Conservation (phyloP, 2,113 vertebrate genomes). For the Martes martes region DNA sequence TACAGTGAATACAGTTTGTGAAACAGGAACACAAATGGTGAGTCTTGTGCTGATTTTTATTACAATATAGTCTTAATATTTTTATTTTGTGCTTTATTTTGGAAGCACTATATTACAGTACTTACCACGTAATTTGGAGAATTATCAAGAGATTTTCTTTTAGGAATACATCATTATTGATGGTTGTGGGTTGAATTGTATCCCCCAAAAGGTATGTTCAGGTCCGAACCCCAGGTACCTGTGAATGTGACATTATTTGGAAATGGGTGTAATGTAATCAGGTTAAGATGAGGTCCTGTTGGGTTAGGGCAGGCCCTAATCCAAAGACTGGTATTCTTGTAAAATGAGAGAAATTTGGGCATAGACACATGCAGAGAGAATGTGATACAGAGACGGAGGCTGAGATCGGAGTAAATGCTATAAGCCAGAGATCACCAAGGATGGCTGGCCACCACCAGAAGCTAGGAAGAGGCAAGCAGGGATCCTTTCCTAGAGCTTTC, state of each 20-base stretch:
- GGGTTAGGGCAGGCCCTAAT: neutral
- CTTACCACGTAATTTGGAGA: neutral
- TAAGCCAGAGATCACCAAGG: neutral
- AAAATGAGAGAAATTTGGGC: neutral
- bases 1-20: neutral
- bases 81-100: slow-evolving; percentile 17
- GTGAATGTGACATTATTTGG: neutral
- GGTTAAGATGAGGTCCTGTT: neutral
- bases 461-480: neutral
- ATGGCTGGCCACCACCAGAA: neutral
- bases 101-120: neutral
- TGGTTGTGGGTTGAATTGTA: neutral
- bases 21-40: neutral
- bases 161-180: neutral
- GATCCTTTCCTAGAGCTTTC: neutral
- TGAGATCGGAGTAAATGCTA: neutral
- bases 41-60: neutral
- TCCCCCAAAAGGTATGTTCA: neutral
- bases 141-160: neutral
- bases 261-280: neutral
- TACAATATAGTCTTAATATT: neutral
- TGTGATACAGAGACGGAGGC: neutral
- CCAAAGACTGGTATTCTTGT: neutral
- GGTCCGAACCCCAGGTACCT: neutral
- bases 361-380: neutral